Evolutionary conservation across 2,113 vertebrate genomes (phyloP).

Genomic region (Scomber colias): DNA sequence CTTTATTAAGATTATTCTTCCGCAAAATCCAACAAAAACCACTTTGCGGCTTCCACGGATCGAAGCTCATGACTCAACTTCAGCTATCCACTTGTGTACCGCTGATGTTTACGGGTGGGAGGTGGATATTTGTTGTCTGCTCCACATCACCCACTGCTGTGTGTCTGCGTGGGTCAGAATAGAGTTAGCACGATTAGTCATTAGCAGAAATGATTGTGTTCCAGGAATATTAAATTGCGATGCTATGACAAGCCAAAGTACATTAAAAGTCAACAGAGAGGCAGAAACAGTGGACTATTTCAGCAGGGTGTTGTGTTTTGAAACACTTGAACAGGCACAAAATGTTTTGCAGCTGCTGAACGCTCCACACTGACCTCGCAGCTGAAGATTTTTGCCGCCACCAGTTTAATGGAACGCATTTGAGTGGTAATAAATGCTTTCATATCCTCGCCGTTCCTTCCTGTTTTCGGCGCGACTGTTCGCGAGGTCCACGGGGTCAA

Average conservation of each 20-base stretch:
- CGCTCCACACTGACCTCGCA: not conserved
- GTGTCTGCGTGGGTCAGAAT: constrained; percentile 2
- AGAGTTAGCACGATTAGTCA: constrained; percentile 9
- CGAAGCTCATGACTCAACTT: not conserved
- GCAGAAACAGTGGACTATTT: not conserved
- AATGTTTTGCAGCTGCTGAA: constrained; percentile 32
- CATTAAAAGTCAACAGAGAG: not conserved
- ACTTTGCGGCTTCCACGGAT: not conserved
- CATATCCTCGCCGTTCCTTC: not conserved
- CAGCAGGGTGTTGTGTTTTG: not conserved
- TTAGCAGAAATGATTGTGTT: not conserved
- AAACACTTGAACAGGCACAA: not conserved
- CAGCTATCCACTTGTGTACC: too few relatives aligned
- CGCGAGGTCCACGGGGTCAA: not conserved
- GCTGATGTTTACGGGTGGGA: constrained; percentile 13
- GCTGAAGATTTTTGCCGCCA: not conserved
- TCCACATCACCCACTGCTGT: not conserved
- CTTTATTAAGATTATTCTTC: not conserved
- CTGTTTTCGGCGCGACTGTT: not conserved
- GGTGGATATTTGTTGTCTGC: not conserved
- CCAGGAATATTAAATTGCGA: not conserved
- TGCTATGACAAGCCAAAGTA: not conserved
- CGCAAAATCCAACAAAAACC: not conserved
- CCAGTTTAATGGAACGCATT: not conserved
- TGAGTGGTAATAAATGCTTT: constrained; percentile 22